Evolutionary conservation across 2,113 vertebrate genomes (phyloP), one percentile per base, ranked within the genome.

Genomic region (Lasiurus cinereus): DNA sequence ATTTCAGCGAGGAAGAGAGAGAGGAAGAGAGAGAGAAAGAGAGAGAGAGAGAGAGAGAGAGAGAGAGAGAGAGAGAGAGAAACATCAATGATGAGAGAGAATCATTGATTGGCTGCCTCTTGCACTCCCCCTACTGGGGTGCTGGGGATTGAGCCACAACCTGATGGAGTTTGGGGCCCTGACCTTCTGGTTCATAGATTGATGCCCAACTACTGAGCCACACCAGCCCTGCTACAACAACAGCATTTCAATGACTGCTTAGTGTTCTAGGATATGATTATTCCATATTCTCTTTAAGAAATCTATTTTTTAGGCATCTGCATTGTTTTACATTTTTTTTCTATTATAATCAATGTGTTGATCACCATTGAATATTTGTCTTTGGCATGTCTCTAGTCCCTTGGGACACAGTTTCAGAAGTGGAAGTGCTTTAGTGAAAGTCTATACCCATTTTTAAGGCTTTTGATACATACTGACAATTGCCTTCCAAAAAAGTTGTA

Each of bases 401-500:
- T 80, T 90, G 72, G 39, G 72, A 16, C 88, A 50, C 56, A 74
- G 91, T 95, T 96, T 93, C 80, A 74, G 82, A 90, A 79, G 8
- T 39, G 22, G 12, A 94, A 95, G n/a, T 90, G 27, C 8, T 83
- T 70, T 77, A 46, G 24, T 69, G 24, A 76, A 90, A 78, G 14
- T 19, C 54, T 64, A 36, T 93, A 88, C 12, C 77, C 72, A 79
- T 72, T 82, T 93, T 94, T 82, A 88, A 39, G 67, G 33, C 36
- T 74, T 93, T 92, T 92, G 85, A 91, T 95, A 83, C 88, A 83
- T 83, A 83, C 66, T 90, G 70, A 36, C 88, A 83, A 24, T 86
- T 83, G 93, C 50, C 91, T 96, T 88, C 64, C 73, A 94, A 88
- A 93, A 66, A 79, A 94, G 36, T 79, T 82, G 54, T 92, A 67